Conservation (phyloP, 2,113 vertebrate species). For the Nymphicus hollandicus region DNA sequence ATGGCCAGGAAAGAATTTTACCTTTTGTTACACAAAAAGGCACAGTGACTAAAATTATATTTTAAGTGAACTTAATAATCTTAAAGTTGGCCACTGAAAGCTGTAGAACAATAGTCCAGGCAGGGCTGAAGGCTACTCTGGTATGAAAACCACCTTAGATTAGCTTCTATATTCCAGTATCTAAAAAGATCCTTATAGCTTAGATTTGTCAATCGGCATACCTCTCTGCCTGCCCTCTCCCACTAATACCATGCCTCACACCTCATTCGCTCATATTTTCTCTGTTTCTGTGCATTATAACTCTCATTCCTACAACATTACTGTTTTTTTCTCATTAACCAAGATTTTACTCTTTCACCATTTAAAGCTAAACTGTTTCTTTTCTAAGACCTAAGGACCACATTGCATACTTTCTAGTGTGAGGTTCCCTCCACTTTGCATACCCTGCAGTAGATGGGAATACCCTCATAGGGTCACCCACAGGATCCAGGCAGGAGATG, state of each 20-base stretch:
- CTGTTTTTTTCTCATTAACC: not conserved
- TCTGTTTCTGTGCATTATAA: not conserved
- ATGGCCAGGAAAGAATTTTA: slow-evolving; percentile 30
- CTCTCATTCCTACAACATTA: not conserved
- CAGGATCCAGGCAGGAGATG: not conserved
- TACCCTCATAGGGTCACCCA: not conserved
- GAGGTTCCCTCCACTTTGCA: not conserved
- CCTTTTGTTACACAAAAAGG: not conserved
- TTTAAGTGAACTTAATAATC: not conserved
- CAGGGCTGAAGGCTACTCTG: not conserved
- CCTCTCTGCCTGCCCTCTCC: not conserved
- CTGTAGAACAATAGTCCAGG: not conserved
- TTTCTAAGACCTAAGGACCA: not conserved
- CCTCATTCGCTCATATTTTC: not conserved
- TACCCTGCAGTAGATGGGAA: not conserved
- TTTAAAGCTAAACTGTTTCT: not conserved
- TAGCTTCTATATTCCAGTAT: not conserved
- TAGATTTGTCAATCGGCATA: not conserved
- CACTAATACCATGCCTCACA: not conserved
- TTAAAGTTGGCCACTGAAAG: not conserved
- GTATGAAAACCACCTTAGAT: not conserved
- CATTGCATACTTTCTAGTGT: fast-evolving
- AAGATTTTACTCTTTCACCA: not conserved
- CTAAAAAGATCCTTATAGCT: not conserved
- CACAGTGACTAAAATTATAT: not conserved